phyloP scores from a whole-genome alignment of 2,888 invertebrate genomes.

The Caenorhabditis sp. region DNA sequence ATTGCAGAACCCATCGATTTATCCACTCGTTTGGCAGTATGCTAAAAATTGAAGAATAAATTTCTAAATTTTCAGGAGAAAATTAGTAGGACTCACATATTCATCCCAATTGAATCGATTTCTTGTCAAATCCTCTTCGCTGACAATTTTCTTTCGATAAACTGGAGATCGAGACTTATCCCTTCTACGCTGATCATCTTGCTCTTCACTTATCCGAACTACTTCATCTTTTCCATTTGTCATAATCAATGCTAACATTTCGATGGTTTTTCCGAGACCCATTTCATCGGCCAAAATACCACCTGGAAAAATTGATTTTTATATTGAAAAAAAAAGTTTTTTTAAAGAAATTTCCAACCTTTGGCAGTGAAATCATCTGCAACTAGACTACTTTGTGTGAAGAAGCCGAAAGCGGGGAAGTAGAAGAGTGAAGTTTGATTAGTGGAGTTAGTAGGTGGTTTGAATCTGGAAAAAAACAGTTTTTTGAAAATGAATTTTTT shows the following conservation, averaged over 20 bases:
- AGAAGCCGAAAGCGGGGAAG: neutral
- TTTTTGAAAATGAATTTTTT: neutral
- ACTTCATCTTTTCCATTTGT: constrained; percentile 4
- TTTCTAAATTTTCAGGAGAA: too few species aligned
- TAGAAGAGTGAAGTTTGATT: neutral
- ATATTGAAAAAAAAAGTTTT: too few species aligned
- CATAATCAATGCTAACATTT: constrained; percentile 78
- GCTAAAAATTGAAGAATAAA: too few species aligned
- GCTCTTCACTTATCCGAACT: neutral
- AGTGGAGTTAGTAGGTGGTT: neutral
- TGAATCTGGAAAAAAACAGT: neutral
- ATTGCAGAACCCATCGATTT: neutral
- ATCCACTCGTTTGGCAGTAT: neutral
- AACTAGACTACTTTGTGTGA: neutral
- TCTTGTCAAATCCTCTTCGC: neutral
- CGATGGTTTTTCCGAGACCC: constrained; percentile 84
- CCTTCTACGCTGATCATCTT: neutral
- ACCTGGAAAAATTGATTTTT: constrained; percentile 17
- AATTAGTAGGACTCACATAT: neutral
- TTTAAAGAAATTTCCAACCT: neutral
- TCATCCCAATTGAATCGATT: neutral
- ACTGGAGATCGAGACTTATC: neutral
- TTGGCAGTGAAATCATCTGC: neutral
- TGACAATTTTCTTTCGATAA: neutral
- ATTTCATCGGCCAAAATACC: constrained; percentile 83